These are phyloP conservation scores for Tachystola acroxantha DNA, from an alignment of 2,888 invertebrate species.

Conservation along the genomic window DNA sequence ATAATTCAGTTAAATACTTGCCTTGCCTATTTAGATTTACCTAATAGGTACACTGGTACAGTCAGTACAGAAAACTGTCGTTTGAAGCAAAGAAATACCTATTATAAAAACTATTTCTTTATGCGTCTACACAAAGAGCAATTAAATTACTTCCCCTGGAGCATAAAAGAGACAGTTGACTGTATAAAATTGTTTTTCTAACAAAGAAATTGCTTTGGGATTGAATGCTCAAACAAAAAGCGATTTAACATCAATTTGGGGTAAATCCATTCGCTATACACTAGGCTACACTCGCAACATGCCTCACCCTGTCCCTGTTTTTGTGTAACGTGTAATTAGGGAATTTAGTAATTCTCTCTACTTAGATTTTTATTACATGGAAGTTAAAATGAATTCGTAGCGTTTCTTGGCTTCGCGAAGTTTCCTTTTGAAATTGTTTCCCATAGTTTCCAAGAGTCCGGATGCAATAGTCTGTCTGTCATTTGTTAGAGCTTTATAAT, in stretches of 20 bases:
- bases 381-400: too few relatives aligned
- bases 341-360: neutral
- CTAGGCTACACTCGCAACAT: neutral
- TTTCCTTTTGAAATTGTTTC: slow-evolving; percentile 2
- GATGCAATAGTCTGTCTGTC: neutral
- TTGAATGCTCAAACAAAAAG: slow-evolving; percentile 61
- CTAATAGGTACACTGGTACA: too few relatives aligned
- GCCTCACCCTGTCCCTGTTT: slow-evolving; percentile 1
- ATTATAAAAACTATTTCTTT: slow-evolving; percentile 21
- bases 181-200: slow-evolving; percentile 50
- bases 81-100: slow-evolving; percentile 3
- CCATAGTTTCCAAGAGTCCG: neutral
- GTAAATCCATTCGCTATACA: slow-evolving; percentile 14
- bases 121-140: slow-evolving; percentile 15
- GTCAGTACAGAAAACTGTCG: too few relatives aligned
- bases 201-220: slow-evolving; percentile 52
- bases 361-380: too few relatives aligned
- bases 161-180: slow-evolving; percentile 33
- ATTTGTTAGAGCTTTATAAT: neutral
- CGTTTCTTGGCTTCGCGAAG: too few relatives aligned
- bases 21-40: too few relatives aligned
- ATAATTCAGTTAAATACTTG: too few relatives aligned
- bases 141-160: slow-evolving; percentile 30
- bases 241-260: slow-evolving; percentile 61
- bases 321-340: slow-evolving; percentile 1